phyloP scores from a whole-genome alignment of 2,888 invertebrate genomes.

The Phymatocera aterrima region DNA sequence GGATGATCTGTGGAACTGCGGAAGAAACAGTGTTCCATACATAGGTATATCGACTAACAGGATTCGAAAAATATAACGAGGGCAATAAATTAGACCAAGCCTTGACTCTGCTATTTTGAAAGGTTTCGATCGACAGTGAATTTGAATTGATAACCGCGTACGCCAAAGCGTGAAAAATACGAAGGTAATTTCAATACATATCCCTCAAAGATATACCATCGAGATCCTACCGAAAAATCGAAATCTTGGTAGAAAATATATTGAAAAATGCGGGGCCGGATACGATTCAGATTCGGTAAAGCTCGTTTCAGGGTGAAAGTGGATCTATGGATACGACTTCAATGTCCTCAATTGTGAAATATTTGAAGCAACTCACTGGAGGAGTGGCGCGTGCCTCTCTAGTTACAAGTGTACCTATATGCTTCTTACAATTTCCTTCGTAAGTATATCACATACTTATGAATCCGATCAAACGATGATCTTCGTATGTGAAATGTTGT shows the following conservation, averaged over 20 bases:
- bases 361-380: background rate
- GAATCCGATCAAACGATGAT: background rate
- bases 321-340: constrained; percentile 3
- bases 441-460: background rate
- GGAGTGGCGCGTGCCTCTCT: background rate
- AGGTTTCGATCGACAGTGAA: background rate
- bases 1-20: background rate
- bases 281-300: background rate
- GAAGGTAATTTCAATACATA: background rate
- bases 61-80: background rate
- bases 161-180: background rate
- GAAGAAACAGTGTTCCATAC: background rate
- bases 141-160: background rate
- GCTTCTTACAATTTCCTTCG: background rate
- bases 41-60: background rate
- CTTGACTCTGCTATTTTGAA: background rate
- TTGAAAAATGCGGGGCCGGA: background rate
- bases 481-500: background rate
- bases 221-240: background rate
- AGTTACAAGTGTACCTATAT: background rate
- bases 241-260: background rate
- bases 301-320: background rate
- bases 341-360: constrained; percentile 2
- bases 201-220: background rate
- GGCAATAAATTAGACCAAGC: background rate